Conservation (phyloP, 2,113 vertebrate genomes). For the Nothocercus julius region DNA sequence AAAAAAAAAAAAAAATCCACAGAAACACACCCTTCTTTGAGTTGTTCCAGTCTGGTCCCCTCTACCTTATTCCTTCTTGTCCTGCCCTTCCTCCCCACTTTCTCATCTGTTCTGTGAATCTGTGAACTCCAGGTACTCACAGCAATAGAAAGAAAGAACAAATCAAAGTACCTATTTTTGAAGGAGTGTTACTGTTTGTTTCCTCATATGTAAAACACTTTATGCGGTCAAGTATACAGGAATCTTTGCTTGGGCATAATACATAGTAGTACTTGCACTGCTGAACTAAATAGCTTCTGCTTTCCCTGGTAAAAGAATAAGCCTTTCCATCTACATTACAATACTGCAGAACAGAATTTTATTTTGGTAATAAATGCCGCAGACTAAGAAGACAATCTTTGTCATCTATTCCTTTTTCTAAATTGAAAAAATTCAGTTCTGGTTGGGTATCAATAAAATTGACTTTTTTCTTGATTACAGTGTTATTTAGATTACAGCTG, state of each 20-base stretch:
- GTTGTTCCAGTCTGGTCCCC: background rate
- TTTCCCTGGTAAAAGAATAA: background rate
- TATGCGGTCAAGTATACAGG: background rate
- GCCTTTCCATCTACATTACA: background rate
- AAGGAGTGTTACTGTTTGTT: background rate
- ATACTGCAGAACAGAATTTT: background rate
- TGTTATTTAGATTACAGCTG: background rate
- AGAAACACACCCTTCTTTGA: accelerated
- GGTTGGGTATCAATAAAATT: background rate
- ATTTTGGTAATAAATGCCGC: background rate
- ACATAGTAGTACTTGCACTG: accelerated
- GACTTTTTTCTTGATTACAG: background rate
- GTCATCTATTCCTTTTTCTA: background rate
- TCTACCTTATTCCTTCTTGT: background rate
- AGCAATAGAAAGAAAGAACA: background rate
- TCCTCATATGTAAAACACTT: background rate
- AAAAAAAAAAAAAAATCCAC: background rate
- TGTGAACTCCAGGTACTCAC: background rate
- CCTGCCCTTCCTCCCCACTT: background rate
- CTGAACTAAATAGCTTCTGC: background rate
- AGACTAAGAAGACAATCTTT: background rate
- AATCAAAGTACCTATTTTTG: background rate
- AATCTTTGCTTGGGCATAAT: background rate
- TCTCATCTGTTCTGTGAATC: background rate
- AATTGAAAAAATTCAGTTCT: background rate